A percentile compares a stretch with the other conserved stretches of the same genome.
Evolutionary conservation across 2,113 vertebrate species (phyloP).

Genomic region (Misgurnus mizolepis): DNA sequence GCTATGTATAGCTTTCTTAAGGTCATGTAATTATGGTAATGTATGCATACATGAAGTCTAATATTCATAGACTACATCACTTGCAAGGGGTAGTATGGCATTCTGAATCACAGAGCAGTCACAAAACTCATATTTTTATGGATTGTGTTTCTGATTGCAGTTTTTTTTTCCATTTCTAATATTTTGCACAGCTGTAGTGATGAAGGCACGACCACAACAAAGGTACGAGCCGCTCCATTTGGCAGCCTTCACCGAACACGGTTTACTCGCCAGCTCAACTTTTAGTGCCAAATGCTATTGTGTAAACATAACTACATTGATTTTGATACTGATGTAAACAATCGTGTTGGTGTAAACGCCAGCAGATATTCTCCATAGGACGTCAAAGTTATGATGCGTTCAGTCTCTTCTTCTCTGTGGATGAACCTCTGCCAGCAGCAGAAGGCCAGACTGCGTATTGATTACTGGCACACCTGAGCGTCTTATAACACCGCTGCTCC

Average conservation of each 20-base stretch:
- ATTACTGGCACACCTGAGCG: slow-evolving; percentile 14
- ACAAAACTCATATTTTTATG: neutral
- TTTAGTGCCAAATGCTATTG: slow-evolving; percentile 26
- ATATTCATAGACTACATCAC: no score
- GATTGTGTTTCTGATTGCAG: slow-evolving; percentile 10
- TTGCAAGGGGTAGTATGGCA: neutral
- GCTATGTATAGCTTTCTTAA: no score
- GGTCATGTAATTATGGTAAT: no score
- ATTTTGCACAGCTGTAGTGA: slow-evolving; percentile 22
- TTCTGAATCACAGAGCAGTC: neutral
- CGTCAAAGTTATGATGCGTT: neutral
- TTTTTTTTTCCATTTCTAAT: slow-evolving; percentile 2
- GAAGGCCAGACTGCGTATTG: neutral
- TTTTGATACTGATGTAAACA: slow-evolving; percentile 27
- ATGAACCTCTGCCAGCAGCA: neutral
- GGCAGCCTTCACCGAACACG: neutral
- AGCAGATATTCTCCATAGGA: slow-evolving; percentile 28
- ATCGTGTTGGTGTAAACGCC: slow-evolving; percentile 6
- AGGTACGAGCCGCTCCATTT: neutral
- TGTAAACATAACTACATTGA: slow-evolving; percentile 30
- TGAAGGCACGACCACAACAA: slow-evolving; percentile 14
- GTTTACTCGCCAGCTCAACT: slow-evolving; percentile 20
- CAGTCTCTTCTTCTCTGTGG: neutral
- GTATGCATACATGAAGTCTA: neutral
- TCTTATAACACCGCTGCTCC: neutral